A percentile compares a stretch with the other conserved stretches of the same genome.
Conservation (phyloP, 2,888 invertebrate genomes). For the Cepaea hortensis region DNA sequence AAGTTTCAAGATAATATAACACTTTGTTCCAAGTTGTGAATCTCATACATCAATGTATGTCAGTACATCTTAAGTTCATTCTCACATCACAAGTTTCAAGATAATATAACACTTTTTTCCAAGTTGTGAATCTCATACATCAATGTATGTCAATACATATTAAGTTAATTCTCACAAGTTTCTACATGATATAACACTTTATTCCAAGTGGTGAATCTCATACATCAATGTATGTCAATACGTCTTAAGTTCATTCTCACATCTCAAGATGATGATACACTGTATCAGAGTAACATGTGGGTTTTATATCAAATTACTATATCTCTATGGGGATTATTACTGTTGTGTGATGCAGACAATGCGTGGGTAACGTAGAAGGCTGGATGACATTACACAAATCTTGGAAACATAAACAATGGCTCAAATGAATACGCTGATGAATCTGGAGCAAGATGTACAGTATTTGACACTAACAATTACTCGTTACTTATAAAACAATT, state of each 20-base stretch:
- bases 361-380: too few species aligned
- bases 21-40: background rate
- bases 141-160: background rate
- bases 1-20: background rate
- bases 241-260: background rate
- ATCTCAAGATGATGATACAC: background rate
- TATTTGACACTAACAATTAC: too few species aligned
- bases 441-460: too few species aligned
- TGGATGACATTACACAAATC: too few species aligned
- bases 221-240: background rate
- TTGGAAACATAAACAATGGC: too few species aligned
- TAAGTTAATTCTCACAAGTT: background rate
- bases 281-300: too few species aligned
- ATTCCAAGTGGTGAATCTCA: background rate
- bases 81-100: background rate
- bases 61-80: background rate
- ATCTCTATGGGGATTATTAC: too few species aligned
- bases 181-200: background rate
- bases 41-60: background rate
- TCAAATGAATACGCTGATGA: too few species aligned
- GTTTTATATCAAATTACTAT: too few species aligned
- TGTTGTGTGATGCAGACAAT: too few species aligned
- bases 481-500: too few species aligned
- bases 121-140: background rate
- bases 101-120: background rate